A percentile compares a stretch with the other conserved stretches of the same genome.
Evolutionary conservation across 2,797 vertebrate genomes (phyloP).

Genomic region (Anguilla obscura): DNA sequence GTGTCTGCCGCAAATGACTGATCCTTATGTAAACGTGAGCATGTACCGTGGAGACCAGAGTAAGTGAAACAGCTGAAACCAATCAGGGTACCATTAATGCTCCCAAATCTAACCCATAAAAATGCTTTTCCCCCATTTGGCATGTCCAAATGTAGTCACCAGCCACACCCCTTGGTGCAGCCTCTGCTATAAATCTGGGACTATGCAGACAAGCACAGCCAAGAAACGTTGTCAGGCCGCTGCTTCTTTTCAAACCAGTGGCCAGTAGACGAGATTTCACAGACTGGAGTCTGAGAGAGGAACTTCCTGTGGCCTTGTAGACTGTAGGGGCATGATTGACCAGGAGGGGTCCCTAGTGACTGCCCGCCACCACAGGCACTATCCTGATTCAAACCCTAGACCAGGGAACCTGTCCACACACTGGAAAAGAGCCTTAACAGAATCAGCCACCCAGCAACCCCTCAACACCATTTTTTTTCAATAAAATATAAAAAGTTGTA

Average conservation of each 20-base stretch:
- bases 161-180: not conserved
- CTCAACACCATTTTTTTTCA: not conserved
- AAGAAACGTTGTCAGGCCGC: not conserved
- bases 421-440: too few relatives aligned
- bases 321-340: too few relatives aligned
- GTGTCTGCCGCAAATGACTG: not conserved
- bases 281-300: not conserved
- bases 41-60: not conserved
- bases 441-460: not conserved
- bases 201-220: not conserved
- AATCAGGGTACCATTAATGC: not conserved
- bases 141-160: not conserved
- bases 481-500: not conserved
- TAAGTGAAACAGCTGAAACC: not conserved
- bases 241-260: not conserved
- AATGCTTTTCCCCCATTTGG: not conserved
- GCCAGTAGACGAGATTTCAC: not conserved
- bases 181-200: not conserved
- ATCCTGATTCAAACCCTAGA: not conserved
- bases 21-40: not conserved
- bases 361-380: not conserved
- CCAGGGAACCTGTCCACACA: not conserved
- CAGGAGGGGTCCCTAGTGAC: too few relatives aligned
- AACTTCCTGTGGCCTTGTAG: not conserved
- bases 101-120: not conserved